phyloP scores from a whole-genome alignment of 1,140 invertebrate species.

The Diabrotica virgifera region DNA sequence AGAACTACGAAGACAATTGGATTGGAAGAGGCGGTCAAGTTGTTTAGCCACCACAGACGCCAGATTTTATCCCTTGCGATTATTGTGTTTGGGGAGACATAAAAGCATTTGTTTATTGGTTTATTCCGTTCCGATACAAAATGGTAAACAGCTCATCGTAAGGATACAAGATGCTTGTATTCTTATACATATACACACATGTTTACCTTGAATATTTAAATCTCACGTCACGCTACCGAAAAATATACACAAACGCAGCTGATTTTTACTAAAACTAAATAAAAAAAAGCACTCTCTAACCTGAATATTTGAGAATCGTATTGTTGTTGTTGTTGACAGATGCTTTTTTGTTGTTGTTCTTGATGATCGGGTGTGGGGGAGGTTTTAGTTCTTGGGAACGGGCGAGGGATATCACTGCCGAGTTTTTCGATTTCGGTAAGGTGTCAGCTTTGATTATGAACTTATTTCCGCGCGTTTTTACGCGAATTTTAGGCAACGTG shows the following conservation, averaged over 20 bases:
- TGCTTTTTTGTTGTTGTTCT: neutral
- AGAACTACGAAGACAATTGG: too few species aligned
- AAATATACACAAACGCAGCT: too few species aligned
- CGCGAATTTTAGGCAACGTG: conserved; percentile 43
- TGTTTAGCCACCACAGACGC: too few species aligned
- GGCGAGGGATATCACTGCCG: conserved; percentile 1
- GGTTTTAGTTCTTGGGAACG: conserved; percentile 1
- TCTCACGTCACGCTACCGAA: too few species aligned
- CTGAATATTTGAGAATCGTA: conserved; percentile 24
- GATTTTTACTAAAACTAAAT: neutral
- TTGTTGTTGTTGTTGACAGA: conserved; percentile 17
- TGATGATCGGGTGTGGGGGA: conserved; percentile 1
- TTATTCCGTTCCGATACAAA: too few species aligned
- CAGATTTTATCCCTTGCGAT: too few species aligned
- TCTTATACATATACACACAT: too few species aligned
- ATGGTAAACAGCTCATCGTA: too few species aligned
- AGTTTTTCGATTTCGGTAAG: conserved; percentile 31
- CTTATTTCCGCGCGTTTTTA: conserved; percentile 38
- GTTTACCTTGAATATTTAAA: neutral
- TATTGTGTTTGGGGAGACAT: too few species aligned
- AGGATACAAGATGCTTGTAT: too few species aligned
- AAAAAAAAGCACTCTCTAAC: conserved; percentile 21
- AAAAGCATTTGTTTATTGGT: too few species aligned
- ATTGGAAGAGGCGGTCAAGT: too few species aligned
- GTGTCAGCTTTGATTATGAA: conserved; percentile 38